Base-by-base conservation (phyloP, 2,797 vertebrate genomes). In the Dipus sagitta region DNA sequence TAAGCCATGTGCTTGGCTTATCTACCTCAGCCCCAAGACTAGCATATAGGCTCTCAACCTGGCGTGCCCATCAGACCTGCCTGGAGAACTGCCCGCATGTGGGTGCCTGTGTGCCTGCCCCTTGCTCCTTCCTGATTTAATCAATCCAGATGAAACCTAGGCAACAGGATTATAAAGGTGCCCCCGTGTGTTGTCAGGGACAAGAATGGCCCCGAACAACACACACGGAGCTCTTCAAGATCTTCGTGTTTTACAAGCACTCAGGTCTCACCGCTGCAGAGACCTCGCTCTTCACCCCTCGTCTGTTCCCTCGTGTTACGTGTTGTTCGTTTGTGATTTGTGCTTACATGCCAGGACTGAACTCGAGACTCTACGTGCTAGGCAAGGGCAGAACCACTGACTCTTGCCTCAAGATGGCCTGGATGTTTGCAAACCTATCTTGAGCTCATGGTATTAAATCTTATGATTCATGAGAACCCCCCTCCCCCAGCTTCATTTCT, bases 221-320 rank as follows among this genome's bases (percentile, higher is more conserved):
- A 54, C 64, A 13, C 12, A 10, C 4, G 5, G 24, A 38, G 58
- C 1, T 47, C 74, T 6, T n/a, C 52, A 60, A 30, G 81, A 28
- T 32, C 24, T n/a, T 34, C 28, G 3, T 11, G 12, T 34, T 65
- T 32, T n/a, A 14, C 15, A 10, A 64, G 24, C 4, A 30, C 17
- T 65, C 10, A n/a, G 1, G 1, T 11, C 24, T 52, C 23, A 1
- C 6, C 13, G 8, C 24, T 24, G 1, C 2, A 21, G 58, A 11
- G 23, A 74, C 32, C 64, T 83, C 20, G 24, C 75, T 34, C 58
- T 20, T 67, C 23, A 0, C 10, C 12, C 12, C 0, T 21, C 70
- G 86, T 1, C 47, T 72, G 76, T 87, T 68, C 60, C 60, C 2
- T 74, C 0, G 26, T 6, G 4, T 12, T 12, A 30, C 26, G 23